Evolutionary conservation across 2,888 invertebrate genomes (phyloP).

Genomic region (Eutolmus rufibarbis): DNA sequence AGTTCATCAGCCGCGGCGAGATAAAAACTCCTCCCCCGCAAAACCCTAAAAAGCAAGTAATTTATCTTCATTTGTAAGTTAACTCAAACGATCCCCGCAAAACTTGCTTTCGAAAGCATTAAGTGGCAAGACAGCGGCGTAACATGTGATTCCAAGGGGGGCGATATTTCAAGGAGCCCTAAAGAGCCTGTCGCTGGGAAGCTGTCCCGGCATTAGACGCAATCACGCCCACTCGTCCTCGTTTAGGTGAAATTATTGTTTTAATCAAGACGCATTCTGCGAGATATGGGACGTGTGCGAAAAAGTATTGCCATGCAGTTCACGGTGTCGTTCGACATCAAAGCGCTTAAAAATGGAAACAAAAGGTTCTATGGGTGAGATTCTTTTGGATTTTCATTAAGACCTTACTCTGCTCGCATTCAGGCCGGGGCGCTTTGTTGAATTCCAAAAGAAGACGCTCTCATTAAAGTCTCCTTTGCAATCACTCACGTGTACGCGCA

Average conservation of each 20-base stretch:
- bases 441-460: neutral
- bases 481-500: neutral
- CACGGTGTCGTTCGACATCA: neutral
- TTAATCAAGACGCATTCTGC: neutral
- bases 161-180: neutral
- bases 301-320: neutral
- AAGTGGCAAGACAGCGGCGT: neutral
- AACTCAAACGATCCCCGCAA: constrained; percentile 1
- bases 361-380: neutral
- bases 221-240: neutral
- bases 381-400: neutral
- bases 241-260: neutral
- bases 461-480: neutral
- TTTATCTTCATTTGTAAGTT: constrained; percentile 21
- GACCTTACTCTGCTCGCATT: neutral
- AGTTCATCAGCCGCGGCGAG: neutral
- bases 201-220: neutral
- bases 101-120: neutral
- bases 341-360: neutral
- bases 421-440: neutral
- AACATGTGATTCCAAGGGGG: neutral
- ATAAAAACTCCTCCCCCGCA: neutral
- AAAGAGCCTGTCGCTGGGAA: neutral
- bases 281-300: neutral
- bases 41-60: neutral